Evolutionary conservation across 2,888 invertebrate genomes (phyloP).

Genomic region (Acrobeloides nanus): DNA sequence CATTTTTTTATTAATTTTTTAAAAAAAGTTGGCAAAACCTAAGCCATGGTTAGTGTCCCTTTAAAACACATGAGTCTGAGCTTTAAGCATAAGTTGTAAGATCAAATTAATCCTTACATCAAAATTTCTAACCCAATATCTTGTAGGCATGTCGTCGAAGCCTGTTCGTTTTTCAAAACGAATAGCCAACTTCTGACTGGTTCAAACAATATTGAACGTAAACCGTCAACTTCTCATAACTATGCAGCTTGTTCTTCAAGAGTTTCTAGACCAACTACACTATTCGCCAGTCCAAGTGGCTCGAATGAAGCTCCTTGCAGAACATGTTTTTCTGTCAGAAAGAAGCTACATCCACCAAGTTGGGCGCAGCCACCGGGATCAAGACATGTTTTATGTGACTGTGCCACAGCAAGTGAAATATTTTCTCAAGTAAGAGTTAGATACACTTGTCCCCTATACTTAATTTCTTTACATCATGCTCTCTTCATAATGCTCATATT

Average conservation of each 20-base stretch:
- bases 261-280: conserved; percentile 5
- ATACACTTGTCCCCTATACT: no score
- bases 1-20: no score
- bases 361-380: conserved; percentile 32
- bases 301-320: conserved; percentile 33
- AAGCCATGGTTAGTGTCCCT: no score
- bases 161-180: conserved; percentile 52
- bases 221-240: conserved; percentile 1
- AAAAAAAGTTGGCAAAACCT: no score
- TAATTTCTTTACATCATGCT: no score
- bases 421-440: no score
- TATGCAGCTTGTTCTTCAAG: background rate
- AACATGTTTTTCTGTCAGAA: conserved; percentile 38
- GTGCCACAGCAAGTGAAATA: conserved; percentile 16
- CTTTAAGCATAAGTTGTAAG: no score
- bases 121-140: background rate
- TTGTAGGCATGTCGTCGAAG: conserved; percentile 57
- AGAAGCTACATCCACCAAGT: conserved; percentile 34
- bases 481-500: no score
- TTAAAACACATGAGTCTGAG: no score
- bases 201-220: conserved; percentile 16
- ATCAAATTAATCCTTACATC: no score
- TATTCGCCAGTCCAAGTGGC: no score
- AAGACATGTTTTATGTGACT: conserved; percentile 32
- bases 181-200: conserved; percentile 44